These are phyloP conservation scores for Anoncus sp. DNA, from an alignment of 2,888 invertebrate species.

Conservation along the genomic window DNA sequence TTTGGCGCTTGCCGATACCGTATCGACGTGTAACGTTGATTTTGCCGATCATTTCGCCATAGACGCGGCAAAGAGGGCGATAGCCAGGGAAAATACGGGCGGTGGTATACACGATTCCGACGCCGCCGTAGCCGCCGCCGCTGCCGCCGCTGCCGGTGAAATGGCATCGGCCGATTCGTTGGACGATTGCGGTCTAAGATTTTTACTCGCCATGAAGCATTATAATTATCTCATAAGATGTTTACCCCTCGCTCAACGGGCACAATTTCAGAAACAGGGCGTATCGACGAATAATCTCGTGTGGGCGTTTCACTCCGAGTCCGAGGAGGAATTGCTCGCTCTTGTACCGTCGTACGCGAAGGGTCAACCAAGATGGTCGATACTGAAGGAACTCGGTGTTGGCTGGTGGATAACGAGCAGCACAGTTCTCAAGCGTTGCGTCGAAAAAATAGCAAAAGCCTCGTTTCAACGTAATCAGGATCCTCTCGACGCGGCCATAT, in stretches of 20 bases:
- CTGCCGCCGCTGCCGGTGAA: slow-evolving; percentile 84
- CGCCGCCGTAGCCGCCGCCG: no score
- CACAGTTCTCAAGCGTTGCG: slow-evolving; percentile 91
- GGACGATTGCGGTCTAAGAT: slow-evolving; percentile 99
- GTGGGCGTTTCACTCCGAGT: slow-evolving; percentile 99
- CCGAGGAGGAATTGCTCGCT: slow-evolving; percentile 96
- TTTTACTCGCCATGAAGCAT: slow-evolving; percentile 98
- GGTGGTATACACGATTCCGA: no score
- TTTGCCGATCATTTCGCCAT: slow-evolving; percentile 92
- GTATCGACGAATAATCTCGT: slow-evolving; percentile 96
- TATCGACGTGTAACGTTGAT: slow-evolving; percentile 96
- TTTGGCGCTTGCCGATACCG: slow-evolving; percentile 98
- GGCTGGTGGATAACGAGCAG: slow-evolving; percentile 99
- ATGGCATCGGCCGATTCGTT: slow-evolving; percentile 90
- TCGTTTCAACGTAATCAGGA: slow-evolving; percentile 96
- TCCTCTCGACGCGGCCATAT: slow-evolving; percentile 98
- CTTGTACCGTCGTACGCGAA: slow-evolving; percentile 95
- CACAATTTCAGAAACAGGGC: slow-evolving; percentile 93
- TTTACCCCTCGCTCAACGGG: slow-evolving; percentile 94
- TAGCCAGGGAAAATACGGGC: slow-evolving; percentile 88
- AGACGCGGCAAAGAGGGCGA: slow-evolving; percentile 87
- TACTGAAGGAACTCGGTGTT: slow-evolving; percentile 94
- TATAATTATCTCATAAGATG: slow-evolving; percentile 97
- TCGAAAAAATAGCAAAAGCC: slow-evolving; percentile 97
- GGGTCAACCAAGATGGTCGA: slow-evolving; percentile 94